A percentile compares a stretch with the other conserved stretches of the same genome.
Conservation (phyloP, 92 coral and sea anemone species). For the Heliopora coerulea region DNA sequence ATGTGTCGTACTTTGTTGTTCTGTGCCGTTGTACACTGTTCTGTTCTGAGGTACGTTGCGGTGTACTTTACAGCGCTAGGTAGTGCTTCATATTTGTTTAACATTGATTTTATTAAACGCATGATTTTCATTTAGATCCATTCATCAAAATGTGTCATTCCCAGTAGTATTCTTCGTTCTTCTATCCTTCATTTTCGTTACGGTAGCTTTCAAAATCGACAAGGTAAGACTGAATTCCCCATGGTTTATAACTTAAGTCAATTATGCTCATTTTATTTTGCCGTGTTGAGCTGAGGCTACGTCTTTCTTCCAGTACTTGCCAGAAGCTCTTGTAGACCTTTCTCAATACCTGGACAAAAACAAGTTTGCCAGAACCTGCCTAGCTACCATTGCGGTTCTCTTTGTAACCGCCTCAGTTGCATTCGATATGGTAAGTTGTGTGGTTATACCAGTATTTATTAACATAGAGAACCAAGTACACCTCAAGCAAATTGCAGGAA, state of each 20-base stretch:
- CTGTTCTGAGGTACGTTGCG: too few relatives aligned
- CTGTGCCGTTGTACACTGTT: too few relatives aligned
- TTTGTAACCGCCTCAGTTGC: conserved; percentile 72
- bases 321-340: conserved; percentile 50
- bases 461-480: too few relatives aligned
- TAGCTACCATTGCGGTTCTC: conserved; percentile 71
- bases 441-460: too few relatives aligned
- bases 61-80: too few relatives aligned
- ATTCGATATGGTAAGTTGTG: conserved; percentile 74
- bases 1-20: too few relatives aligned
- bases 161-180: conserved; percentile 63
- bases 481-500: too few relatives aligned
- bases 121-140: conserved; percentile 46
- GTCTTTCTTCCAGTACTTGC: conserved; percentile 19
- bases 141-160: conserved; percentile 71
- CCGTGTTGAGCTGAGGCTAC: neutral
- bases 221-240: conserved; percentile 55
- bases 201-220: conserved; percentile 64
- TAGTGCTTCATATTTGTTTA: too few relatives aligned
- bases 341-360: conserved; percentile 71
- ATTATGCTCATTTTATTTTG: neutral
- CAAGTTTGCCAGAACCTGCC: conserved; percentile 84
- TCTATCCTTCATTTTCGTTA: conserved; percentile 58
- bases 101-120: neutral
- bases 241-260: neutral